phyloP scores from a whole-genome alignment of 2,797 vertebrate species.

The Naso thynnoides region DNA sequence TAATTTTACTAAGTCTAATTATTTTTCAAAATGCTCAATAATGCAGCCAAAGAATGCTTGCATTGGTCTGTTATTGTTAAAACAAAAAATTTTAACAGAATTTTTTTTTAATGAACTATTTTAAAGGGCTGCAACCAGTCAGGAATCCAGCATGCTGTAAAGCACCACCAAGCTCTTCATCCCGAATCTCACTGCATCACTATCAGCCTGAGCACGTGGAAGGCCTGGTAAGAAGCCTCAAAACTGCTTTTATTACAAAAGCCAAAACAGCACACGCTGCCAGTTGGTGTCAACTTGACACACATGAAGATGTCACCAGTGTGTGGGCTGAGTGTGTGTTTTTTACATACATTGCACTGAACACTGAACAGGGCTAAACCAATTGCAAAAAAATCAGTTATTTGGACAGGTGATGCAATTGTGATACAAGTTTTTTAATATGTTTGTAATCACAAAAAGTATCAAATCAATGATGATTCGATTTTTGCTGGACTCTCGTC shows the following conservation, averaged over 20 bases:
- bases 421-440: no score
- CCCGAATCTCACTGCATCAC: conserved; percentile 93
- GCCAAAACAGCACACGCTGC: background rate
- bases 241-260: conserved; percentile 6
- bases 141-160: conserved; percentile 91
- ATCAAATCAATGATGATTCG: no score
- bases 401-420: no score
- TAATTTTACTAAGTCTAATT: background rate
- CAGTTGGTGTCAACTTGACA: conserved; percentile 7
- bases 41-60: background rate
- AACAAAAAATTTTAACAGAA: no score
- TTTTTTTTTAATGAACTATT: conserved; percentile 12
- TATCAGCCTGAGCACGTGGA: conserved; percentile 94
- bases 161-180: conserved; percentile 89
- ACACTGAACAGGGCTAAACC: no score
- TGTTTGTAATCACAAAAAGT: no score
- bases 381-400: no score
- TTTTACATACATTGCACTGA: background rate
- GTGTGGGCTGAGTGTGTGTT: conserved; percentile 2
- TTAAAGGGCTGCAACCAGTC: conserved; percentile 92
- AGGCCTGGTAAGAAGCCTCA: conserved; percentile 90
- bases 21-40: background rate
- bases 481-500: no score
- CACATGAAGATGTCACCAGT: background rate
- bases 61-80: background rate